Evolutionary conservation across 2,888 invertebrate genomes (phyloP).

Genomic region (Torymus texanus): DNA sequence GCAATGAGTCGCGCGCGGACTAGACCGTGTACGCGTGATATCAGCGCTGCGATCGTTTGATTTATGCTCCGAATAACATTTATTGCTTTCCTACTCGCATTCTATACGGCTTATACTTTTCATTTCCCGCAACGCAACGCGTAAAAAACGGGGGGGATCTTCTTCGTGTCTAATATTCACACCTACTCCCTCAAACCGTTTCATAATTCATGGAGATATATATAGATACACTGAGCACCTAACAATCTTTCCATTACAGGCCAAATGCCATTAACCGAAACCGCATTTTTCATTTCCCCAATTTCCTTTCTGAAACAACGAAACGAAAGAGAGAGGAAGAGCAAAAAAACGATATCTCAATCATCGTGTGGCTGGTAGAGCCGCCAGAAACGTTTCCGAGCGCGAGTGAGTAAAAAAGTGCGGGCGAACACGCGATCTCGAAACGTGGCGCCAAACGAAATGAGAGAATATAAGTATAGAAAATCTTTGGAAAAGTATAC

Average conservation of each 20-base stretch:
- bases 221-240: neutral
- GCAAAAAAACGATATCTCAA: conserved; percentile 41
- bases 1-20: too few relatives aligned
- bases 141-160: too few relatives aligned
- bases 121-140: too few relatives aligned
- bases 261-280: conserved; percentile 27
- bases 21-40: too few relatives aligned
- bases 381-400: conserved; percentile 1
- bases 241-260: conserved; percentile 21
- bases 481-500: conserved; percentile 3
- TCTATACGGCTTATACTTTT: too few relatives aligned
- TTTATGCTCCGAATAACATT: too few relatives aligned
- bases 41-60: too few relatives aligned
- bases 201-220: conserved; percentile 12
- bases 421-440: conserved; percentile 49
- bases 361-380: conserved; percentile 3
- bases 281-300: conserved; percentile 36
- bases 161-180: neutral
- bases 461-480: neutral
- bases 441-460: conserved; percentile 2
- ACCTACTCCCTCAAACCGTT: neutral
- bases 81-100: too few relatives aligned
- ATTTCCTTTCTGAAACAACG: conserved; percentile 29
- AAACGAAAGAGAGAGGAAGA: neutral
- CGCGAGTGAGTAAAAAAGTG: conserved; percentile 43